A percentile compares a stretch with the other conserved stretches of the same genome.
phyloP scores from a whole-genome alignment of 2,113 vertebrate genomes.

The Alaudala cheleensis region DNA sequence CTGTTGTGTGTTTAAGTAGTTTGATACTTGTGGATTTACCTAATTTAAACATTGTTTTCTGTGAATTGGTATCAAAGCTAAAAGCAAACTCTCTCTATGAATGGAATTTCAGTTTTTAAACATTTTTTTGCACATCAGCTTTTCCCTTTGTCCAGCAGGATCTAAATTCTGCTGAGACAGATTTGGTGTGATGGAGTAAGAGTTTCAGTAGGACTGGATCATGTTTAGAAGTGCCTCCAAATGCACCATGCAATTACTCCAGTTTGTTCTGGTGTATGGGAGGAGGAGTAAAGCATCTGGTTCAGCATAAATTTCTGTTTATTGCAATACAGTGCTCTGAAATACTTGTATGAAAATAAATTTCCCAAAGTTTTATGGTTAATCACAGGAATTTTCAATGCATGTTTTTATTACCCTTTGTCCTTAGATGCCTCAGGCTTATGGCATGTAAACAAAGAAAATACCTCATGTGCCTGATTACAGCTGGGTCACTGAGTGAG shows the following conservation, averaged over 20 bases:
- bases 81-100: not conserved
- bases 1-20: not conserved
- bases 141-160: not conserved
- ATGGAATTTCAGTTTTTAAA: not conserved
- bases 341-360: conserved; percentile 45
- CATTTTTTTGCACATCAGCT: not conserved
- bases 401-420: not conserved
- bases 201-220: not conserved
- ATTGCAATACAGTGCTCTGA: not conserved
- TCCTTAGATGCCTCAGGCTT: not conserved
- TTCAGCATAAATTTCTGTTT: not conserved
- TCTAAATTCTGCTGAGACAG: not conserved
- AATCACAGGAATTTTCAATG: not conserved
- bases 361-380: conserved; percentile 51
- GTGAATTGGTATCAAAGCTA: not conserved
- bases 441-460: not conserved
- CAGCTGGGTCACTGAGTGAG: not conserved
- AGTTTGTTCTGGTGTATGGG: not conserved
- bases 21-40: not conserved
- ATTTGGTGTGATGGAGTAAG: not conserved
- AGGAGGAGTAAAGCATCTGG: not conserved
- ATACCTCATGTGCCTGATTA: not conserved
- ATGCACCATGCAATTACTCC: not conserved
- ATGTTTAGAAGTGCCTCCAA: not conserved
- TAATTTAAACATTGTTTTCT: not conserved